Evolutionary conservation across 2,797 vertebrate genomes (phyloP).

Genomic region (Hylomyscus alleni): DNA sequence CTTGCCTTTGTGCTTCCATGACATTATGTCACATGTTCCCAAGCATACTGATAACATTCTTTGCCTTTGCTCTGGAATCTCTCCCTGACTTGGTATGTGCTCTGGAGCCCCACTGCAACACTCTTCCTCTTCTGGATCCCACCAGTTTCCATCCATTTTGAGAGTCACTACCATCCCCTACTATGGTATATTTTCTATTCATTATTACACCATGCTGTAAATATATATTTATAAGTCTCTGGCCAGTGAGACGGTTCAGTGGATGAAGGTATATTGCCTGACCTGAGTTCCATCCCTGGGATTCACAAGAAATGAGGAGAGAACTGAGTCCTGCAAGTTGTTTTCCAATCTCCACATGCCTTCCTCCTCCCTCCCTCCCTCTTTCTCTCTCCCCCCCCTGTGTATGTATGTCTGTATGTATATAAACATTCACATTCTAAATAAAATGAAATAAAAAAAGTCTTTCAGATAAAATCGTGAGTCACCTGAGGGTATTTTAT

Average conservation of each 20-base stretch:
- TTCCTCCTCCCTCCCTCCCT: too few species aligned
- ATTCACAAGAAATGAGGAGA: neutral
- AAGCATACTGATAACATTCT: slow-evolving; percentile 50
- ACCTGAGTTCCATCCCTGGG: neutral
- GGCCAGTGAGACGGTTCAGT: neutral
- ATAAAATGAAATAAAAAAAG: neutral
- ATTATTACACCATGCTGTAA: slow-evolving; percentile 28
- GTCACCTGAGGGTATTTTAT: slow-evolving; percentile 16
- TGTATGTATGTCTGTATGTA: neutral
- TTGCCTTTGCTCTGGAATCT: slow-evolving; percentile 62
- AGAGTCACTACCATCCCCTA: neutral
- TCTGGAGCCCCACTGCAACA: neutral
- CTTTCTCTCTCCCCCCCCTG: too few species aligned
- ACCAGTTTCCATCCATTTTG: neutral
- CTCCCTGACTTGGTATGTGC: slow-evolving; percentile 32
- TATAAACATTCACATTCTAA: neutral
- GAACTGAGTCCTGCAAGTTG: neutral
- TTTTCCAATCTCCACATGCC: neutral
- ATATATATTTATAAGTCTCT: neutral
- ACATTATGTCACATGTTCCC: neutral
- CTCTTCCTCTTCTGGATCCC: neutral
- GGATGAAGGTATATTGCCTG: neutral
- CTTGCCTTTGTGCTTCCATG: neutral
- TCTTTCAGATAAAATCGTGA: slow-evolving; percentile 11
- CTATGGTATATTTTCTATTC: neutral